phyloP scores from a whole-genome alignment of 2,797 vertebrate genomes.

The Onychomys arenicola region DNA sequence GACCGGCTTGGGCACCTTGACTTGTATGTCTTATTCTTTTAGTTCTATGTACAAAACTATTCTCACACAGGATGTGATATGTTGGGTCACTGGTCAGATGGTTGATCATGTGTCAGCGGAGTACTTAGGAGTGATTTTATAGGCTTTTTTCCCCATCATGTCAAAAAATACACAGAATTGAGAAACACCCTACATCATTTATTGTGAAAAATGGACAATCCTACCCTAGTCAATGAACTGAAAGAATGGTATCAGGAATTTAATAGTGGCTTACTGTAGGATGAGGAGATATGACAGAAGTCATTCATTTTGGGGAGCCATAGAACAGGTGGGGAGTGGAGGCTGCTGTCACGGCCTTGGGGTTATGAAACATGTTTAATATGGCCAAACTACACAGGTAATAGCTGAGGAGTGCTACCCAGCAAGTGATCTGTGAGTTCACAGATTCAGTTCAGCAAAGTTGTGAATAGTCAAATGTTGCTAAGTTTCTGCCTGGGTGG shows the following conservation, averaged over 20 bases:
- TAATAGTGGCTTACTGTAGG: slow-evolving; percentile 77
- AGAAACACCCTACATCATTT: slow-evolving; percentile 72
- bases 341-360: slow-evolving; percentile 42
- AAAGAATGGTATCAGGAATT: slow-evolving; percentile 77
- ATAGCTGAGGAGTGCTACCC: not conserved
- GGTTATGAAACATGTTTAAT: slow-evolving; percentile 43
- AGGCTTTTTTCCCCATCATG: slow-evolving; percentile 69
- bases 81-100: slow-evolving; percentile 70
- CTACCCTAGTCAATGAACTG: slow-evolving; percentile 75
- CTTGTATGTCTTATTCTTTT: slow-evolving; percentile 49
- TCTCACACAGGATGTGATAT: slow-evolving; percentile 42
- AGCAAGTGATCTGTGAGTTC: not conserved
- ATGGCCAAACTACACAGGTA: not conserved
- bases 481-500: not conserved
- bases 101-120: slow-evolving; percentile 74
- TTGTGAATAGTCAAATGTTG: slow-evolving; percentile 33
- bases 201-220: slow-evolving; percentile 80
- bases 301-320: slow-evolving; percentile 73
- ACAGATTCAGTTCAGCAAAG: slow-evolving; percentile 56
- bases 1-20: not conserved
- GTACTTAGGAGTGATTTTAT: slow-evolving; percentile 74
- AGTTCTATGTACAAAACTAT: slow-evolving; percentile 24
- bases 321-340: slow-evolving; percentile 58
- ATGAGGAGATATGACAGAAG: slow-evolving; percentile 70
- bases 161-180: slow-evolving; percentile 73